Base-by-base conservation (phyloP, 1,140 invertebrate species). In the Anoplophora glabripennis region DNA sequence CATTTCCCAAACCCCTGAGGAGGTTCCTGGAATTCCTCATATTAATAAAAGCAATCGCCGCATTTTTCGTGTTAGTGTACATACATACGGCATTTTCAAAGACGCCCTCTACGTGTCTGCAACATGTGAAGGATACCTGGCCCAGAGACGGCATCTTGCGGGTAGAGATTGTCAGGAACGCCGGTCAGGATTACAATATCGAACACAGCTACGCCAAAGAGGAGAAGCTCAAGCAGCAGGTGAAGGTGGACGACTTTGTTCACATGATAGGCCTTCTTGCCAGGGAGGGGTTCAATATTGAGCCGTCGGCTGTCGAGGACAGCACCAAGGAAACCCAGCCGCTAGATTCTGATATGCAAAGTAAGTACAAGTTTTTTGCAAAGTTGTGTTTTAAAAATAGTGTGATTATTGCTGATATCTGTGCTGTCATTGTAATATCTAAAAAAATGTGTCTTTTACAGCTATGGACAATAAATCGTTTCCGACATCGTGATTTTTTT, bases 61-160 rank as follows among this genome's bases (percentile, higher is more conserved):
- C 94, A 56, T 90, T 98, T 76, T 92, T 93, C 73, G 88, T 95
- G 36, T 81, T 99, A 63, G 87, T 91, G 34, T 99, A 99, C 76
- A 94, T 98, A 67, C 96, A 99, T 73, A 85, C 95, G 73, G 89
- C 89, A 38, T 98, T 98, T 77, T 94, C 94, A 52, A 85, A 90
- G 67, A 86, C 91, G 66, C 95, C 96, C 17, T 92, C 93, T 36
- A 95, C 93, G 68, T 99, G 96, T 79, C 81, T 99, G 61, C 87
- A 94, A 72, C 86, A 93, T 75, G 85, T 98, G 21, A 85, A 92
- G 74, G 83, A 92, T 64, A 85, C 87, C 14, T 99, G 96, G 96
- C 96, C 96, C 1, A 81, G 92, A 56, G 92, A 98, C 79, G 96
- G 97, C 10, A 95, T 99, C 63, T 79, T 99, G 3, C 77, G 93